Conservation (phyloP, 1,140 invertebrate genomes). For the Bradynema listronoti region DNA sequence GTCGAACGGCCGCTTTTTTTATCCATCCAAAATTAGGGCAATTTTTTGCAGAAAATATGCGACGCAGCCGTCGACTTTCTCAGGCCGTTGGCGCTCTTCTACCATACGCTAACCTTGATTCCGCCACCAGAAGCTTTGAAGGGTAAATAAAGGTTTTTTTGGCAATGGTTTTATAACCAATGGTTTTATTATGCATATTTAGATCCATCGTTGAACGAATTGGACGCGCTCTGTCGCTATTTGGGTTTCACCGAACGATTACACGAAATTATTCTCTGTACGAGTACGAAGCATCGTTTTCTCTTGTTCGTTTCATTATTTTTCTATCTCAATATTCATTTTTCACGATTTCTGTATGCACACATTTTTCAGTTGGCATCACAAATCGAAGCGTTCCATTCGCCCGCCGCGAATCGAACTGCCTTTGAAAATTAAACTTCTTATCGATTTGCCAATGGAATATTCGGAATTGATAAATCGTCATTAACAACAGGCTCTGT, state of each 20-base stretch:
- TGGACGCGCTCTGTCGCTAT: conserved; percentile 76
- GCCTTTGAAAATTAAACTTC: conserved; percentile 62
- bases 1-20: too few relatives aligned
- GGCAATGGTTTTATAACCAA: neutral
- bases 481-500: too few relatives aligned
- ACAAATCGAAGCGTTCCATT: conserved; percentile 16
- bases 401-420: conserved; percentile 40
- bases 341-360: neutral
- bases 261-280: conserved; percentile 22
- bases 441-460: conserved; percentile 77
- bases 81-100: conserved; percentile 59
- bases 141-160: conserved; percentile 26
- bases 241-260: conserved; percentile 67
- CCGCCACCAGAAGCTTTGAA: conserved; percentile 54
- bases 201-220: conserved; percentile 67
- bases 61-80: conserved; percentile 59
- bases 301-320: conserved; percentile 23
- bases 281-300: conserved; percentile 29
- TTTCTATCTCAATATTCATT: neutral
- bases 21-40: neutral
- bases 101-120: conserved; percentile 51
- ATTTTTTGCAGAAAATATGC: conserved; percentile 3
- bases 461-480: conserved; percentile 92
- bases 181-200: conserved; percentile 10
- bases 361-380: conserved; percentile 40